A percentile compares a stretch with the other conserved stretches of the same genome.
These are phyloP conservation scores for Phoebastria nigripes DNA, from an alignment of 2,797 vertebrate genomes.

Conservation along the genomic window DNA sequence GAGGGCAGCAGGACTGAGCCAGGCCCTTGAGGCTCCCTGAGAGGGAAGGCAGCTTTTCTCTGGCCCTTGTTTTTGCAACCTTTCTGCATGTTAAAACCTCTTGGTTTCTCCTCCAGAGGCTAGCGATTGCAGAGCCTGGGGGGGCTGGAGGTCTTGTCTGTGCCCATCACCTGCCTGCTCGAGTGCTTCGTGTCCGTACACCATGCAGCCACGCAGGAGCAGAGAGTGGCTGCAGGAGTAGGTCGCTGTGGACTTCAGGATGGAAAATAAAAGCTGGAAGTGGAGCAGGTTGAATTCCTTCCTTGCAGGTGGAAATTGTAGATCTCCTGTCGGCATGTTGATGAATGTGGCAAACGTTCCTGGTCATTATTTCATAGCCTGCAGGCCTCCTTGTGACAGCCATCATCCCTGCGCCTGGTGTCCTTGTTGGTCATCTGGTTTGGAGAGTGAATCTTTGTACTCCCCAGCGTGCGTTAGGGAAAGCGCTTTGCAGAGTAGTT, in stretches of 20 bases:
- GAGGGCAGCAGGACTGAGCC: not conserved
- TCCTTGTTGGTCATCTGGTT: not conserved
- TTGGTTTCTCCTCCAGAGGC: not conserved
- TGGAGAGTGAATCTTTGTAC: not conserved
- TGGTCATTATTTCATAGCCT: constrained; percentile 21
- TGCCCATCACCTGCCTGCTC: not conserved
- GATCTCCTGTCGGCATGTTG: not conserved
- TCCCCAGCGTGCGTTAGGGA: not conserved
- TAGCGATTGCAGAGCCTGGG: not conserved
- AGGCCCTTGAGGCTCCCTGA: not conserved
- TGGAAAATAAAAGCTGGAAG: not conserved
- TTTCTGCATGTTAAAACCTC: not conserved
- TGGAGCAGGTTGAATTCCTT: not conserved
- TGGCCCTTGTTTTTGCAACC: not conserved
- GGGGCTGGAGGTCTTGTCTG: not conserved
- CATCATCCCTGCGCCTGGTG: not conserved
- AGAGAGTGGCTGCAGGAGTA: not conserved
- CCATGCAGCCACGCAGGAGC: not conserved
- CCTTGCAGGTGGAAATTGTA: not conserved
- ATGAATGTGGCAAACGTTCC: not conserved
- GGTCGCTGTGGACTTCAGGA: fast-evolving
- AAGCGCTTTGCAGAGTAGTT: not conserved
- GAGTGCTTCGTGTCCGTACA: not conserved
- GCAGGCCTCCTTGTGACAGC: not conserved
- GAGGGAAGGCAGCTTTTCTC: not conserved